Base-by-base conservation (phyloP, 2,797 vertebrate species). In the Epinephelus awoara region DNA sequence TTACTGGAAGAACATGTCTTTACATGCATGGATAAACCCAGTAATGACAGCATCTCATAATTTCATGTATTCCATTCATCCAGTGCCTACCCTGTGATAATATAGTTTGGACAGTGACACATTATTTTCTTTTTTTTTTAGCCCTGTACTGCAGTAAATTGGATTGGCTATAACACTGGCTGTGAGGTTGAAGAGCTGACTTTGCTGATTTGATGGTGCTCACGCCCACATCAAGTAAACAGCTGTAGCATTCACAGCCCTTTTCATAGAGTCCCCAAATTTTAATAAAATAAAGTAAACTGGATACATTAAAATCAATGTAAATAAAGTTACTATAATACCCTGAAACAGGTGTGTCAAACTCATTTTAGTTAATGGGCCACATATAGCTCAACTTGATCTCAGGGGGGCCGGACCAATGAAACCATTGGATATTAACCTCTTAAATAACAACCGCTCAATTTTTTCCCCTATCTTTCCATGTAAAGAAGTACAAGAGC, bases 1-100 rank as follows among this genome's bases (percentile, higher is more conserved):
- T 79, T 83, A 61, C 47, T 50, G 27, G 72, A 68, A 84, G 57
- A 75, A 67, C 46, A 54, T 47, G 29, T 55, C 47, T 9, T 68
- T 42, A 42, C 58, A 59, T 76, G 49, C 54, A 46, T 56, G 49
- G 38, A 23, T 56, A 42, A 52, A 17, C 52, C 23, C 50, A 56
- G 44, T 68, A 51, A 83, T 75, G 47, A 64, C 61, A 56, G 55
- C 49, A n/a, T 51, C 23, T 72, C 51, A 12, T 50, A 29, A 67
- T 54, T 67, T 72, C 11, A 64, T 50, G 7, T 21, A 27, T 61
- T 66, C 46, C 21, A 56, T 34, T 57, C 12, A 62, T 51, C 19
- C 58, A 1, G 2, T 62, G 58, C 12, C 44, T 3, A 38, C 29
- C 42, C 58, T 29, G 52, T 0, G 1, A 10, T 66, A 11, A 72